Base-by-base conservation (phyloP, 2,113 vertebrate genomes). In the Anas platyrhynchos region DNA sequence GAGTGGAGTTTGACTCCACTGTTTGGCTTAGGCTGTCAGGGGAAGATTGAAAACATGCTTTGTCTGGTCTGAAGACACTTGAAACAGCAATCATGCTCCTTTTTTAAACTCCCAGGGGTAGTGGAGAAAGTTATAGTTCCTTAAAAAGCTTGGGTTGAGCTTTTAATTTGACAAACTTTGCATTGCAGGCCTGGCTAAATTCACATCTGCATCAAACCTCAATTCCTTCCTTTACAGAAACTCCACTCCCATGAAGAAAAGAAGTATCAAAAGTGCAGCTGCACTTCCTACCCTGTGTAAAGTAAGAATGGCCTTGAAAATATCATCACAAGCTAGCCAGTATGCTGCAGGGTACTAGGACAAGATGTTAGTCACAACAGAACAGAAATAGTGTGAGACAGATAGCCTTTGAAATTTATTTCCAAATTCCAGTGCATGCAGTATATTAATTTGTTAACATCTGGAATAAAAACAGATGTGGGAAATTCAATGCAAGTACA, bases 381-480 rank as follows among this genome's bases (percentile, higher is more conserved):
- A 72, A 56, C 2, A 54, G 41, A 52, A 67, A 38, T 7, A 62
- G 25, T 17, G 41, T 71, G 41, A 54, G 54, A 36, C 7, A 17
- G 54, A 36, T 6, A 17, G 32, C 52, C 81, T 80, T 96, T 88
- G 21, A 85, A 89, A 94, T 95, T 75, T 91, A 85, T 59, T 89
- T 68, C 66, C 29, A 91, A 61, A 84, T 81, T 68, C 46, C 93
- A 80, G 41, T 52, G 50, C 23, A 26, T 52, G 13, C 50, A 52
- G 25, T 52, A 23, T 50, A 50, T 50, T 41, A 74, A 80, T 72
- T 83, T 52, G 18, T 65, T 67, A 81, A 72, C 65, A 48, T 43
- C 48, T 86, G 54, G 31, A 61, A 73, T 68, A 68, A 86, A 88
- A 65, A 0, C 22, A 76, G 66, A 31, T 55, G n/a, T 6, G 63